A percentile compares a stretch with the other conserved stretches of the same genome.
Evolutionary conservation across 2,888 invertebrate genomes (phyloP).

Genomic region (Drosophila lacicola): DNA sequence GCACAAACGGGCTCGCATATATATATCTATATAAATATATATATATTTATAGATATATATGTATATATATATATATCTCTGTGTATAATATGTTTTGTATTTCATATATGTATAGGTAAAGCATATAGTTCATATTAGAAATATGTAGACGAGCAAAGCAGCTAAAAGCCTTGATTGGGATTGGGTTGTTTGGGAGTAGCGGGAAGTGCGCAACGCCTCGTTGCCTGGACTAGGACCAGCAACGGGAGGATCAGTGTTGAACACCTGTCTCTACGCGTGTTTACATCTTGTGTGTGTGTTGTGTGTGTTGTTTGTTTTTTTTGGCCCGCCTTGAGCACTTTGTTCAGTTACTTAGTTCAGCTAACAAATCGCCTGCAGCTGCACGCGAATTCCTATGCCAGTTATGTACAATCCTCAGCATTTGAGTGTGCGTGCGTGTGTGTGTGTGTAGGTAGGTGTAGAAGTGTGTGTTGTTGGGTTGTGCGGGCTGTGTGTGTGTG

Average conservation of each 20-base stretch:
- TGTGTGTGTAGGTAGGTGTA: constrained; percentile 20
- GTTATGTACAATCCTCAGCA: constrained; percentile 60
- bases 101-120: constrained; percentile 47
- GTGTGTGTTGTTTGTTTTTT: constrained; percentile 21
- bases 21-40: constrained; percentile 15
- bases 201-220: background rate
- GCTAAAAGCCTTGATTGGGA: constrained; percentile 50
- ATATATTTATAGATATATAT: constrained; percentile 20
- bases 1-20: constrained; percentile 8
- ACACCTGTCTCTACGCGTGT: constrained; percentile 61
- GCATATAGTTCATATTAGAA: constrained; percentile 38
- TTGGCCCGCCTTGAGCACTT: constrained; percentile 48
- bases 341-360: constrained; percentile 32
- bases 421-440: constrained; percentile 3
- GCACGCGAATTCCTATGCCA: constrained; percentile 16
- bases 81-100: constrained; percentile 9
- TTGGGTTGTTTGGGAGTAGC: constrained; percentile 6
- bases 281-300: constrained; percentile 40
- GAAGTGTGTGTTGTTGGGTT: constrained; percentile 2
- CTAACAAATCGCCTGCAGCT: constrained; percentile 22
- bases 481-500: constrained; percentile 38
- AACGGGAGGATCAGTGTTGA: constrained; percentile 57
- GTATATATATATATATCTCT: constrained; percentile 22
- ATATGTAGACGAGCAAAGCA: constrained; percentile 47
- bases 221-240: constrained; percentile 46